Base-by-base conservation (phyloP, 2,888 invertebrate genomes). In the Pyrrhia umbra region DNA sequence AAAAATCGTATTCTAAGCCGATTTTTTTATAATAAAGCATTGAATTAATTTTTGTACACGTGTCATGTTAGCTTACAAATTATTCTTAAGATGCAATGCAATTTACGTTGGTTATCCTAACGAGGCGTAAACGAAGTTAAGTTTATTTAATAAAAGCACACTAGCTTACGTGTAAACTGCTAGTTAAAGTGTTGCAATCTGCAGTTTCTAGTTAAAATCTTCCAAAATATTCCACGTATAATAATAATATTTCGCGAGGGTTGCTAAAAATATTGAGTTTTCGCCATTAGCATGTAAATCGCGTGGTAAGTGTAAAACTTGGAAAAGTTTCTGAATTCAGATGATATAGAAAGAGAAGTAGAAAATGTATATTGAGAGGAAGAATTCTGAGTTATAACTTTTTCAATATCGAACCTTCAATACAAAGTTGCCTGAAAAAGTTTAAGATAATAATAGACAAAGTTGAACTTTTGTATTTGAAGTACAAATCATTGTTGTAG, bases 341-440 rank as follows among this genome's bases (percentile, higher is more conserved):
- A 21, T 27, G 20, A 40, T 69, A 25, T n/a, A 21, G 16, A 8
- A 8, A 47, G 23, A 13, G 18, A 45, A 5, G 5, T 34, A 16
- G 8, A n/a, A 40, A 66, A 13, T 34, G n/a, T 37, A 2, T n/a
- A 40, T 27, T 15, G 8, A 10, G 40, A 46, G 23, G 23, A 6
- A 42, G 18, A 40, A 46, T 20, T 60, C 18, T 20, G 6, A 18
- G 15, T 20, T 21, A 42, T 5, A 47, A 27, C 62, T 20, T 42
- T 40, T 69, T 69, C 20, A 60, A 62, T 47, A 42, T 25, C 4
- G 8, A 23, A 21, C 13, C 8, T 52, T 52, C 9, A 40, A 52
- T 25, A n/a, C 18, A 9, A 27, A 67, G 2, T 3, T 9, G 4
- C 2, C 21, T 9, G 52, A 23, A 6, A 51, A 1, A 42, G 18